phyloP scores from a whole-genome alignment of 2,888 invertebrate genomes.

The Drosophila cognata region DNA sequence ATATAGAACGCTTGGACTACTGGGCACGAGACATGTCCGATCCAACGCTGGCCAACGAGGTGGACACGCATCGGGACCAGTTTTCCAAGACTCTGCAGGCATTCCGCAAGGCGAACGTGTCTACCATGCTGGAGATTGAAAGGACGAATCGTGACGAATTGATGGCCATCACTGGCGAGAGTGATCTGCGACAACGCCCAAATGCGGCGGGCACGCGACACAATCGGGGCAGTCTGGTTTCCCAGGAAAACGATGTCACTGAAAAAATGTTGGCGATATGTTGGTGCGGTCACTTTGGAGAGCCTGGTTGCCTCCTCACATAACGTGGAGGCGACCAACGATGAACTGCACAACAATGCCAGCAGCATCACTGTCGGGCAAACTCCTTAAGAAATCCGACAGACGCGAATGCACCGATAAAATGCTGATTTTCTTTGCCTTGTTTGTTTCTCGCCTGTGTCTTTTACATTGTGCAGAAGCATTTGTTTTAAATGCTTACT shows the following conservation, averaged over 20 bases:
- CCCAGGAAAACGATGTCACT: conserved; percentile 89
- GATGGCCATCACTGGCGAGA: conserved; percentile 86
- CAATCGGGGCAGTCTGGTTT: conserved; percentile 87
- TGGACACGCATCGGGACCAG: conserved; percentile 89
- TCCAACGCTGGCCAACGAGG: conserved; percentile 87
- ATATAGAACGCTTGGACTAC: conserved; percentile 89
- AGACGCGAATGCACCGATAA: conserved; percentile 98
- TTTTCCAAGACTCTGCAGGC: conserved; percentile 90
- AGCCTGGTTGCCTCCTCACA: conserved; percentile 90
- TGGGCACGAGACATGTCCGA: conserved; percentile 89
- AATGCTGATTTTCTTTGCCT: conserved; percentile 93
- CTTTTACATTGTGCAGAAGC: conserved; percentile 95
- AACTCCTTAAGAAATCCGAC: conserved; percentile 96
- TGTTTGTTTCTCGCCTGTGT: conserved; percentile 96
- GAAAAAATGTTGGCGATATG: conserved; percentile 93
- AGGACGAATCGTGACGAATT: conserved; percentile 91
- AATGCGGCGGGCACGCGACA: conserved; percentile 76
- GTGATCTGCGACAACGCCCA: conserved; percentile 87
- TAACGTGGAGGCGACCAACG: conserved; percentile 90
- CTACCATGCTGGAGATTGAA: conserved; percentile 91
- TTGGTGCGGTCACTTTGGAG: conserved; percentile 94
- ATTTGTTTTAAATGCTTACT: conserved; percentile 88
- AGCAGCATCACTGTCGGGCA: conserved; percentile 94
- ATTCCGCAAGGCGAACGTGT: conserved; percentile 92
- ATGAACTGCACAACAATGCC: conserved; percentile 93